Conservation (phyloP, 2,113 vertebrate species). For the Phocoena phocoena region DNA sequence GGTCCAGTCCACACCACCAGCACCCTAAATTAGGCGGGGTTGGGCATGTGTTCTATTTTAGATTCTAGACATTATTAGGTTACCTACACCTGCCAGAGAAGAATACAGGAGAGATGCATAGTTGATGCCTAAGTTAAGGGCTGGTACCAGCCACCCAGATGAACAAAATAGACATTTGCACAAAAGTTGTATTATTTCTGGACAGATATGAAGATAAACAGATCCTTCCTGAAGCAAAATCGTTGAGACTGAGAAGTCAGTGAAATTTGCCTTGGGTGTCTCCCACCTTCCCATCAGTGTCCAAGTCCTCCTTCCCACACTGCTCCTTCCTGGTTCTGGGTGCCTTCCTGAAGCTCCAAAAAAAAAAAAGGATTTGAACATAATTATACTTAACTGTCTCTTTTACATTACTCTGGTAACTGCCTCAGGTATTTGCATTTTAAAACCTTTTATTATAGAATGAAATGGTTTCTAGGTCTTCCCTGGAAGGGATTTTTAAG, state of each 20-base stretch:
- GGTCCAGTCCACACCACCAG: neutral
- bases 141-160: neutral
- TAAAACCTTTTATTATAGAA: conserved; percentile 26
- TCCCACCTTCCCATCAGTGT: neutral
- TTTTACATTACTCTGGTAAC: neutral
- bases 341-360: neutral
- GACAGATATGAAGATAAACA: conserved; percentile 37
- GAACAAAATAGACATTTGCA: neutral
- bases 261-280: conserved; percentile 28
- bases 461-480: conserved; percentile 14
- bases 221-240: conserved; percentile 41
- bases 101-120: neutral
- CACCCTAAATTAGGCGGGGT: neutral
- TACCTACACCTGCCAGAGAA: neutral
- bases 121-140: neutral
- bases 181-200: neutral
- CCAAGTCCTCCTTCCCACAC: neutral
- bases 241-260: conserved; percentile 21
- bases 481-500: conserved; percentile 24
- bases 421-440: neutral
- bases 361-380: neutral
- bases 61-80: neutral
- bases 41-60: neutral
- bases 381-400: conserved; percentile 12
- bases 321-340: neutral